These are phyloP conservation scores for Lamellibrachia luymesi DNA, from an alignment of 1,140 invertebrate species.

Conservation along the genomic window DNA sequence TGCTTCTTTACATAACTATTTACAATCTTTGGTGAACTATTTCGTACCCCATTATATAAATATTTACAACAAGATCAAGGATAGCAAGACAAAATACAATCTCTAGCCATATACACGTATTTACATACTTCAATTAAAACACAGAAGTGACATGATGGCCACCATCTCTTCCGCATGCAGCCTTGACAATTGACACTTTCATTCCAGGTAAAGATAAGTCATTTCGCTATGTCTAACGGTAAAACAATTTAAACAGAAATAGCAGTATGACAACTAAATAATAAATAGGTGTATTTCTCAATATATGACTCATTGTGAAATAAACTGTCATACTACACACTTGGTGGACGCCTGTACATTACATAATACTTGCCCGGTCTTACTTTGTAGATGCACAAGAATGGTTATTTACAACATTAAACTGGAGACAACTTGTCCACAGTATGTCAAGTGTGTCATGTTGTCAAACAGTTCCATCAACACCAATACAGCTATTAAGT, in stretches of 20 bases:
- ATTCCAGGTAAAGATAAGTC: background rate
- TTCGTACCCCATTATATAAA: background rate
- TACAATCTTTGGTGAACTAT: slow-evolving; percentile 1
- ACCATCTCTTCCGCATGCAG: background rate
- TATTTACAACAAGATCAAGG: background rate
- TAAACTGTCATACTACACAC: too few relatives aligned
- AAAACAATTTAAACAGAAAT: background rate
- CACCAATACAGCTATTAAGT: background rate
- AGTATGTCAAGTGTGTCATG: too few relatives aligned
- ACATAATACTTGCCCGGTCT: too few relatives aligned
- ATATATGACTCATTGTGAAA: background rate
- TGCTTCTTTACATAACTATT: background rate
- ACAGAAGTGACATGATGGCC: background rate
- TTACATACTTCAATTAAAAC: background rate
- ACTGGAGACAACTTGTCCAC: background rate
- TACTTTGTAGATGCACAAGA: too few relatives aligned
- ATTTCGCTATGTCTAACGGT: background rate
- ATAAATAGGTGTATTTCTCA: background rate
- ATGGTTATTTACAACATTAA: background rate
- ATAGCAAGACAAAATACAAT: background rate
- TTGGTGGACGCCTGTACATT: too few relatives aligned
- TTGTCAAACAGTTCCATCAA: background rate
- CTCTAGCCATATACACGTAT: background rate
- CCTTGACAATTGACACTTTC: background rate
- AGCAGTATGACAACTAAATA: background rate